These are phyloP conservation scores for Brachypteracias leptosomus DNA, from an alignment of 2,113 vertebrate genomes.

Conservation along the genomic window DNA sequence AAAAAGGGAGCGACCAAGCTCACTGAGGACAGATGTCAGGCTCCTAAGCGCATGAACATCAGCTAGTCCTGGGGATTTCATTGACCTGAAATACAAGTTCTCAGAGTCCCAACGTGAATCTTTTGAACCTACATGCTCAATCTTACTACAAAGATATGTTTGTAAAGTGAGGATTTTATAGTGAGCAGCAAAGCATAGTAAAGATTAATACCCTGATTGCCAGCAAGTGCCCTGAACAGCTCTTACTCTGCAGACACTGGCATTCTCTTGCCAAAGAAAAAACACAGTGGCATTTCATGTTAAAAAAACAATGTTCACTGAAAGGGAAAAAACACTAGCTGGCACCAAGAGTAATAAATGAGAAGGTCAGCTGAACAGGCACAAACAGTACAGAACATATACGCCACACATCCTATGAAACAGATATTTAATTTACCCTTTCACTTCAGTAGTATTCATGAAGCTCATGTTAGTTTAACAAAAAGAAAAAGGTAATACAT, in stretches of 20 bases:
- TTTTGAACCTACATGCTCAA: neutral
- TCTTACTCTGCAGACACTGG: slow-evolving; percentile 36
- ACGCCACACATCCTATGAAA: neutral
- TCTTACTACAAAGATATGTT: slow-evolving; percentile 27
- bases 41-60: neutral
- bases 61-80: neutral
- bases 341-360: neutral
- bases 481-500: slow-evolving; percentile 32
- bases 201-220: slow-evolving; percentile 43
- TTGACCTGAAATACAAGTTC: neutral
- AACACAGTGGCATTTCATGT: slow-evolving; percentile 17
- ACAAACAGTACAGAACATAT: neutral
- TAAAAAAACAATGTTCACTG: neutral
- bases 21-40: neutral
- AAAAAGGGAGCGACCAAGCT: neutral
- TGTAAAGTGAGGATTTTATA: slow-evolving; percentile 41
- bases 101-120: neutral
- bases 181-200: slow-evolving; percentile 6
- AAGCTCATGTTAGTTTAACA: slow-evolving; percentile 22
- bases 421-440: neutral
- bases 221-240: slow-evolving; percentile 17
- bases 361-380: slow-evolving; percentile 24
- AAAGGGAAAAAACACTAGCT: slow-evolving; percentile 11
- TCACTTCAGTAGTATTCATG: slow-evolving; percentile 17
- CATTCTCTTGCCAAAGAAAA: slow-evolving; percentile 28